Conservation (phyloP, 2,113 vertebrate genomes). For the Gobius niger region DNA sequence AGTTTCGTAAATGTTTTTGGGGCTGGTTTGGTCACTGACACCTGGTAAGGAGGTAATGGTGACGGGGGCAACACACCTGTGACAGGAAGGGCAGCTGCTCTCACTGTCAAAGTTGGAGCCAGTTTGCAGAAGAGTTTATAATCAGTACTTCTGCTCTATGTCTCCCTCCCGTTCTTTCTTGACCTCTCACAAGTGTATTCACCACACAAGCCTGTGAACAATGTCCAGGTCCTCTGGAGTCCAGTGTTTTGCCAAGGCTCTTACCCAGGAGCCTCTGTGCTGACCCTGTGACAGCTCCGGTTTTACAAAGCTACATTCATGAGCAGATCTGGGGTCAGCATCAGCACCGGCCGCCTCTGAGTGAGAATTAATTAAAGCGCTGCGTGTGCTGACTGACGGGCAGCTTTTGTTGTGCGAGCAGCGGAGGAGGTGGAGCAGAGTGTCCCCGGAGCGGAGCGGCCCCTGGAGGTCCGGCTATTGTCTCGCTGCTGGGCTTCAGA, state of each 20-base stretch:
- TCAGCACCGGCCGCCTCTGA: constrained; percentile 77
- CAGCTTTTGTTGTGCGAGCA: constrained; percentile 91
- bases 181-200: neutral
- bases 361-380: constrained; percentile 99
- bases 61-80: neutral
- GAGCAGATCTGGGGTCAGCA: constrained; percentile 73
- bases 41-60: neutral
- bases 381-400: constrained; percentile 86
- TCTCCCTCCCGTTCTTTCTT: no score
- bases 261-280: constrained; percentile 50
- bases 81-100: no score
- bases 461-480: constrained; percentile 91
- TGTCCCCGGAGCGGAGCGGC: constrained; percentile 83
- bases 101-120: no score
- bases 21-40: no score
- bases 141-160: no score
- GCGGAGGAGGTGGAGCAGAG: constrained; percentile 80
- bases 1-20: no score
- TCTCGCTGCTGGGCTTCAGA: constrained; percentile 81
- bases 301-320: constrained; percentile 70
- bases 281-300: constrained; percentile 74
- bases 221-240: constrained; percentile 53
- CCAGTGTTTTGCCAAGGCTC: constrained; percentile 33
- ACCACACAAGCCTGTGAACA: constrained; percentile 30
- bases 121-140: no score